A percentile compares a stretch with the other conserved stretches of the same genome.
phyloP scores from a whole-genome alignment of 2,113 vertebrate genomes.

The Athene noctua region DNA sequence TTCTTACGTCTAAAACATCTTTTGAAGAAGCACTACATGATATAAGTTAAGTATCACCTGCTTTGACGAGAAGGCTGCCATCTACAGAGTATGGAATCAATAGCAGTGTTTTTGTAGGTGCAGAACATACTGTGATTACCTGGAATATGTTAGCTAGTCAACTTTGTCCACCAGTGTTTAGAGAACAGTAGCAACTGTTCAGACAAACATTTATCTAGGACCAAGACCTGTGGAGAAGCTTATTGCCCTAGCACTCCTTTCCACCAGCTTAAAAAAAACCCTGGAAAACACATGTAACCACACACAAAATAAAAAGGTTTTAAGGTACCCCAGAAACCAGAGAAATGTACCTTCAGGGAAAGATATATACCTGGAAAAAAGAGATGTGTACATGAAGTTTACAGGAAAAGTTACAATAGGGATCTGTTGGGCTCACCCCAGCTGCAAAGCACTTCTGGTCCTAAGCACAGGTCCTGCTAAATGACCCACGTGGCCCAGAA shows the following conservation, averaged over 20 bases:
- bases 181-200: neutral
- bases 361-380: neutral
- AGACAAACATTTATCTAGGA: neutral
- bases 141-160: neutral
- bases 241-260: neutral
- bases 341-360: neutral
- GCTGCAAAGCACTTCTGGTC: neutral
- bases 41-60: neutral
- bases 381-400: neutral
- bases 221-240: neutral
- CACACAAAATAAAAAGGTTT: neutral
- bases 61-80: neutral
- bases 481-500: neutral
- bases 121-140: neutral
- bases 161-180: neutral
- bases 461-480: neutral
- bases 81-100: neutral
- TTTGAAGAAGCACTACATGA: neutral
- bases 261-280: neutral
- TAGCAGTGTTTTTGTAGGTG: neutral
- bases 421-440: neutral
- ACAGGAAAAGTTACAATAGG: neutral
- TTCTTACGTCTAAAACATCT: neutral
- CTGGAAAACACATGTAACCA: neutral
- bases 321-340: neutral